These are phyloP conservation scores for Monodelphis domestica DNA, from an alignment of 2,797 vertebrate species.

Conservation along the genomic window DNA sequence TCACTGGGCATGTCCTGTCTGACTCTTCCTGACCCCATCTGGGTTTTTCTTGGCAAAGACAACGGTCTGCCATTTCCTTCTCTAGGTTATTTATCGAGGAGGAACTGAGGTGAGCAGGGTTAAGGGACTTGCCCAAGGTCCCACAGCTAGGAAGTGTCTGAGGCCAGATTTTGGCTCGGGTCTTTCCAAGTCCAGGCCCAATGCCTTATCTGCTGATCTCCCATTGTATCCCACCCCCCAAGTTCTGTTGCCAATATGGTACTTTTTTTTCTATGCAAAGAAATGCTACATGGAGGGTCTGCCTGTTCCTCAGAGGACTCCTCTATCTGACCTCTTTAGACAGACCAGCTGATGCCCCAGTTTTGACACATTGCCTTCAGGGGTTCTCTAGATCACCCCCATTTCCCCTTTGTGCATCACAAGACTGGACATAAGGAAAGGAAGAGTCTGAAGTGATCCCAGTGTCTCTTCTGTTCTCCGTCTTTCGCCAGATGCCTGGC, in stretches of 20 bases:
- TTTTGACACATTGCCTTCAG: neutral
- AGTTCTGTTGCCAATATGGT: neutral
- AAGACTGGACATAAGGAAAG: neutral
- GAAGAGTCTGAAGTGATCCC: neutral
- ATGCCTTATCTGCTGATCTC: neutral
- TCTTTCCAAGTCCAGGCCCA: neutral
- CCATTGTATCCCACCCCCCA: neutral
- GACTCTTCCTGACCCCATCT: neutral
- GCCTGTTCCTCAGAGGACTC: neutral
- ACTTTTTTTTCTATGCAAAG: neutral
- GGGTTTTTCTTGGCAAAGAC: neutral
- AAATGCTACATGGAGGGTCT: neutral
- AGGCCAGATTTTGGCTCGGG: neutral
- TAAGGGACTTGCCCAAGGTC: neutral
- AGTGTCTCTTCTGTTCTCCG: neutral
- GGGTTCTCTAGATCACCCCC: neutral
- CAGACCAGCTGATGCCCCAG: neutral
- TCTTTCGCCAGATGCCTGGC: neutral
- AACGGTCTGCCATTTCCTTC: neutral
- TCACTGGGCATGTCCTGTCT: neutral
- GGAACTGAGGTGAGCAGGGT: neutral
- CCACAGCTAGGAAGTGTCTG: neutral
- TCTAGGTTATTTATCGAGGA: neutral
- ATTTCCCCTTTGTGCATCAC: neutral
- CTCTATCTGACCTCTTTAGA: neutral